Percentiles rank a stretch among this genome's conserved stretches.
Evolutionary conservation across 2,797 vertebrate genomes (phyloP).

Genomic region (Halcyon smyrnensis): DNA sequence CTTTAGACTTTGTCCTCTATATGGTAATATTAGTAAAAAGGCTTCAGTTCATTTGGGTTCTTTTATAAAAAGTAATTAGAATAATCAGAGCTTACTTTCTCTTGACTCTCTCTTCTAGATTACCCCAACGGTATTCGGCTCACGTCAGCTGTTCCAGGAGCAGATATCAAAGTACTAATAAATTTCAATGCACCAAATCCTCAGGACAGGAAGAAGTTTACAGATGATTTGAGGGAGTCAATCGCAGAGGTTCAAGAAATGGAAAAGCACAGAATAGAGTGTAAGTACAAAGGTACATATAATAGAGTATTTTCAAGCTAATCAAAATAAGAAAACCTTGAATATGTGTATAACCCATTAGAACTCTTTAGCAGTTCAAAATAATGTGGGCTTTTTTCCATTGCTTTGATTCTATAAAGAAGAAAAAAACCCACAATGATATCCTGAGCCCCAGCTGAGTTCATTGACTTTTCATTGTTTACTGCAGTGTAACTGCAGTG

Average conservation of each 20-base stretch:
- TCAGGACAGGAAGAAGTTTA: conserved; percentile 98
- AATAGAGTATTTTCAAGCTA: neutral
- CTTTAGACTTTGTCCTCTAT: neutral
- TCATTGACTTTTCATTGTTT: neutral
- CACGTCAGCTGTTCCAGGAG: conserved; percentile 92
- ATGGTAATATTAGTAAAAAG: neutral
- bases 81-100: neutral
- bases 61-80: neutral
- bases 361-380: neutral
- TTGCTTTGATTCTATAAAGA: neutral
- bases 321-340: neutral
- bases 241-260: conserved; percentile 97
- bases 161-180: conserved; percentile 95
- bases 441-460: neutral
- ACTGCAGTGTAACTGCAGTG: neutral
- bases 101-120: conserved; percentile 78
- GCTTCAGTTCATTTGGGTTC: neutral
- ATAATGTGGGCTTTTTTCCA: neutral
- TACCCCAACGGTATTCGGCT: conserved; percentile 96
- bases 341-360: neutral
- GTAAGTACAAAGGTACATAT: conserved; percentile 82
- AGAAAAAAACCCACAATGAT: neutral
- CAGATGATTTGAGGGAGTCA: conserved; percentile 93
- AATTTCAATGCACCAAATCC: conserved; percentile 98
- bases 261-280: conserved; percentile 98